Evolutionary conservation across 2,797 vertebrate genomes (phyloP).

Genomic region (Myotis findleyi): DNA sequence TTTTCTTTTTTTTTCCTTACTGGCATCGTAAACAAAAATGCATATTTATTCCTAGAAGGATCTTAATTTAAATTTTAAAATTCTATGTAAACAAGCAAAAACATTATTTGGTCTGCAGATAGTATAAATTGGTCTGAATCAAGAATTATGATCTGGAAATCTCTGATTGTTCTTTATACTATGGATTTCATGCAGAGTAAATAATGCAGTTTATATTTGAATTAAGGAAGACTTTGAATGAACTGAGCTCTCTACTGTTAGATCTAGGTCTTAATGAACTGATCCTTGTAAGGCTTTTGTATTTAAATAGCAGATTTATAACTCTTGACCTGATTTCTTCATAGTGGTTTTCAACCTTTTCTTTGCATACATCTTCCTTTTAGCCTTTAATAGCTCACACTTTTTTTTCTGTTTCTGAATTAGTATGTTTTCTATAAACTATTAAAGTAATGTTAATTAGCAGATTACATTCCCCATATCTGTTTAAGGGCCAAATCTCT

Average conservation of each 20-base stretch:
- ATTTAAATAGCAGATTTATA: conserved; percentile 56
- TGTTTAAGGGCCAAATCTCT: neutral
- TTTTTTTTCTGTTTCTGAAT: neutral
- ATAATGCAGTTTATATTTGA: neutral
- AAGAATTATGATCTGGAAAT: conserved; percentile 43
- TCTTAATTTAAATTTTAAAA: conserved; percentile 50
- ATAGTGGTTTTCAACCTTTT: conserved; percentile 38
- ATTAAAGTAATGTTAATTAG: neutral
- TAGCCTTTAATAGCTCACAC: neutral
- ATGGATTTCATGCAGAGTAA: neutral
- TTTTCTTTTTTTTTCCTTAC: conserved; percentile 39
- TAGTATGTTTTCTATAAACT: neutral
- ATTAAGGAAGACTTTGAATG: conserved; percentile 11
- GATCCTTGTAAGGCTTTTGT: neutral
- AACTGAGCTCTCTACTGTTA: neutral
- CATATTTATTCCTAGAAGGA: conserved; percentile 23
- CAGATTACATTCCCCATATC: neutral
- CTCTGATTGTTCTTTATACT: conserved; percentile 3
- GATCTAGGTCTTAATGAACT: neutral
- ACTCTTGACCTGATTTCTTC: conserved; percentile 54
- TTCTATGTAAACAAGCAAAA: conserved; percentile 43
- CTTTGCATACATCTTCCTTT: conserved; percentile 41
- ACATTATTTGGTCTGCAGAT: conserved; percentile 8
- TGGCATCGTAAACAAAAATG: neutral
- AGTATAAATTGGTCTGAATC: conserved; percentile 38